Conservation (phyloP, 2,888 invertebrate species). For the Halocaridina rubra region DNA sequence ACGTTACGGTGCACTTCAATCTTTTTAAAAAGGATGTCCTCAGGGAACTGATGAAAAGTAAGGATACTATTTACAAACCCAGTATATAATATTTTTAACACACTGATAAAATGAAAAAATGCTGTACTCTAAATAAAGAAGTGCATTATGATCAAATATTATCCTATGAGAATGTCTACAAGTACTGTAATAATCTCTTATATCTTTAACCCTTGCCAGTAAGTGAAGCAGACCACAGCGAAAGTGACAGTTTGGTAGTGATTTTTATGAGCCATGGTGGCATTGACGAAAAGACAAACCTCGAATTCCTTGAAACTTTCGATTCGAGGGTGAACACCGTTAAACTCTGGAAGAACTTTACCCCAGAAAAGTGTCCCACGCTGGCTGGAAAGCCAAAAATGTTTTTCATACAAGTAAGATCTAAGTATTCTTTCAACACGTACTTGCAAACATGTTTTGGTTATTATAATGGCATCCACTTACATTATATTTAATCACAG, state of each 20-base stretch:
- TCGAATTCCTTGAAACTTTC: neutral
- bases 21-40: neutral
- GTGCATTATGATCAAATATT: no score
- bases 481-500: no score
- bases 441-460: no score
- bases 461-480: no score
- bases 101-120: no score
- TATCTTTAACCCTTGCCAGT: neutral
- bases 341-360: conserved; percentile 7
- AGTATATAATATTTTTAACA: neutral
- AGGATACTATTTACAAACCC: neutral
- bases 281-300: neutral
- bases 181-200: no score
- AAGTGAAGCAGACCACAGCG: neutral
- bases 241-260: neutral
- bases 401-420: conserved; percentile 29
- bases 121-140: no score
- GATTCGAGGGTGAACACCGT: neutral
- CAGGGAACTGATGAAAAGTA: neutral
- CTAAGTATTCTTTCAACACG: no score
- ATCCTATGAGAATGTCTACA: no score
- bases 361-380: neutral
- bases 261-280: conserved; percentile 32
- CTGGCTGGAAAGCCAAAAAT: conserved; percentile 20
- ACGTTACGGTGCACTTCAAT: neutral